Base-by-base conservation (phyloP, 2,113 vertebrate species). In the Pangasianodon hypophthalmus region DNA sequence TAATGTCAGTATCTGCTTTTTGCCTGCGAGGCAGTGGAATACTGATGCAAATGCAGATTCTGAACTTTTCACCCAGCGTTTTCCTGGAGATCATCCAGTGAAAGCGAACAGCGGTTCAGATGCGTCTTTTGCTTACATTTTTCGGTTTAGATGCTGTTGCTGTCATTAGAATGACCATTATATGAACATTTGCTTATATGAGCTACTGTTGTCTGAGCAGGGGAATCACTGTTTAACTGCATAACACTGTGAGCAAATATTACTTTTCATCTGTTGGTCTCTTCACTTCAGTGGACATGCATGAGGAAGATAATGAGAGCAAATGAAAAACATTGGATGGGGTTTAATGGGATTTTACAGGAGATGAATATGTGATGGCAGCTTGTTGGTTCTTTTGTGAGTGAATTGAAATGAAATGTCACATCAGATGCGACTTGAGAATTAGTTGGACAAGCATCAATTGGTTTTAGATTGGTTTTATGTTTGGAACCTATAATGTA, bases 271-370 rank as follows among this genome's bases (percentile, higher is more conserved):
- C 18, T 46, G 50, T 37, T 24, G 18, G 9, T 84, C 18, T 50
- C 6, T 77, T 62, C 26, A 16, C 82, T 85, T 85, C 54, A 37
- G 48, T 50, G 69, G 14, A 58, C 82, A 84, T 84, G 80, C 60
- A 9, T 41, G 62, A 46, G 82, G n/a, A 85, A 29, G 77, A 79
- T 69, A 62, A 85, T 56, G 60, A 41, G 56, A 77, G 82, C 32
- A 24, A 91, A 91, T 6, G 91, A 90, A 91, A 93, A 92, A 92
- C 54, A 46, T 6, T 9, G n/a, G 21, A 64, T 48, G 60, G 41
- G 14, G 77, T 83, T 87, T 90, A 92, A 91, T 64, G 87, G 91
- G 91, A 84, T 92, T 44, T 83, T 64, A 89, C 90, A 89, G 91
- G 89, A 52, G 73, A 71, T 48, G 58, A 81, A 80, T 73, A 21